Base-by-base conservation (phyloP, 1,140 invertebrate genomes). In the Drosophila tani region DNA sequence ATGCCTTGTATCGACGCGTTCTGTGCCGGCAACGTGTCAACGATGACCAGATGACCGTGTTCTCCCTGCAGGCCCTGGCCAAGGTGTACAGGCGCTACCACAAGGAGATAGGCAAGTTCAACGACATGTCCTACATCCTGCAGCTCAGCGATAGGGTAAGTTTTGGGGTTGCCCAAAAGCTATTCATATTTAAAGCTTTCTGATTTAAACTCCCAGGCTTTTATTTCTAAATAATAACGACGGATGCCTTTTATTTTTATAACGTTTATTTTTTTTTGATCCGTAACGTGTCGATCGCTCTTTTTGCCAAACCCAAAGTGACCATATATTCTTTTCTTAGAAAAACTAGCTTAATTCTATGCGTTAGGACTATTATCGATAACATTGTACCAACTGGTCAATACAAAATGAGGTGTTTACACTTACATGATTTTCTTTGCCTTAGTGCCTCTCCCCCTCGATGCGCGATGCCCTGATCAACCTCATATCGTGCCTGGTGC, bases 1-100 rank as follows among this genome's bases (percentile, higher is more conserved):
- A 99, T 94, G 98, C 99, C 92, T 94, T 99, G 8, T 99, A 99
- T 93, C 98, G 99, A 93, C 95, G 98, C 71, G 99, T 99, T 93
- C 94, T 99, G 75, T 95, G 92, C 47, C 88, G 92, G 0, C 91
- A 93, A 43, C 82, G 92, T 29, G 82, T 93, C 93, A 95, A 96
- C 92, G 95, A 98, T 95, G 94, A 97, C 93, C 96, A 98, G 94
- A 96, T 99, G 97, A 97, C 97, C 85, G 97, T 96, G 91, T 97
- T 99, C 95, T 99, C 99, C 93, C 94, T 99, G 35, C 97, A 99
- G 94, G 98, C 99, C 8, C 98, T 99, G 97, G 96, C 98, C 11
- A 98, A 99, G 81, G 98, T 99, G 0, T 99, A 99, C 93, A 97
- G 96, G 15, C 94, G 97, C 66, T 99, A 99, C 94, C 97, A 96